Percentiles rank a stretch among this genome's conserved stretches.
Evolutionary conservation across 2,797 vertebrate genomes (phyloP).

Genomic region (Hoplostethus mediterraneus): DNA sequence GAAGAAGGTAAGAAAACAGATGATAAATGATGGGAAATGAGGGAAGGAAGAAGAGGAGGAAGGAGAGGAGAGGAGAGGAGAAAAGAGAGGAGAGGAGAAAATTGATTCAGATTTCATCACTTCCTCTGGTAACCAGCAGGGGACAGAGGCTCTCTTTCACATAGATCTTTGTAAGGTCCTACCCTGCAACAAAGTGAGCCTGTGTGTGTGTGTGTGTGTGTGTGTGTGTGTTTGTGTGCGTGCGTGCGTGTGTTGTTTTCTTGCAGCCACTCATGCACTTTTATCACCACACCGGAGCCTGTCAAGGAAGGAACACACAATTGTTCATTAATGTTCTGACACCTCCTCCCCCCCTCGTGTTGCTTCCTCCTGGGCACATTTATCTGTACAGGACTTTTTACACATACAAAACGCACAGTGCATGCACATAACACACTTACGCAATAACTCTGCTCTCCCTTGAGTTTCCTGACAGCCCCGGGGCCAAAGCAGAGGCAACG

Average conservation of each 20-base stretch:
- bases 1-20: no score
- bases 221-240: slow-evolving; percentile 1
- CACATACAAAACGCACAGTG: slow-evolving; percentile 44
- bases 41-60: not conserved
- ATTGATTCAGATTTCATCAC: not conserved
- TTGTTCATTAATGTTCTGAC: slow-evolving; percentile 61
- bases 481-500: slow-evolving; percentile 50
- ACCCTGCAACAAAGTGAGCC: not conserved
- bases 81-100: not conserved
- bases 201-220: slow-evolving; percentile 13
- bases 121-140: slow-evolving; percentile 37
- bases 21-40: no score
- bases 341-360: slow-evolving; percentile 24
- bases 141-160: slow-evolving; percentile 38
- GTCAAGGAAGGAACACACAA: slow-evolving; percentile 29
- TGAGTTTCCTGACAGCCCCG: slow-evolving; percentile 46
- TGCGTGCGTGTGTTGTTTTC: slow-evolving; percentile 11
- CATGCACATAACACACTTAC: slow-evolving; percentile 51
- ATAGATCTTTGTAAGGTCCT: slow-evolving; percentile 9
- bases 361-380: slow-evolving; percentile 46
- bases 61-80: not conserved
- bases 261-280: slow-evolving; percentile 34
- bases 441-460: slow-evolving; percentile 51
- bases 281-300: slow-evolving; percentile 37
- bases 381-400: slow-evolving; percentile 39